Base-by-base conservation (phyloP, 2,888 invertebrate genomes). In the Sphaerophoria rueppellii region DNA sequence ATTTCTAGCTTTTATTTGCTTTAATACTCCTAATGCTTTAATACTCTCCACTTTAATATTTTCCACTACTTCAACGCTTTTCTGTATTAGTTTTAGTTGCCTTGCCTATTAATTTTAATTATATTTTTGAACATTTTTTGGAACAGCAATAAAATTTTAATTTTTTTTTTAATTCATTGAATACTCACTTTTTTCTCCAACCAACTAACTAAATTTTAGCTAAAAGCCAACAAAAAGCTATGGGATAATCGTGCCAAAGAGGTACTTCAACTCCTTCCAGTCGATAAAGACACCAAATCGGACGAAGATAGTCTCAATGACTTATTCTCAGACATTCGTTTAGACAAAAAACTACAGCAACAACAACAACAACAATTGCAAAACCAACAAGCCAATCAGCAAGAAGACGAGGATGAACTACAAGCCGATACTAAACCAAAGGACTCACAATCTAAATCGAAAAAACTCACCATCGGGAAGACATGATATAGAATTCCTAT, bases 171-270 rank as follows among this genome's bases (percentile, higher is more conserved):
- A 40, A 40, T 40, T 7, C 1, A 40, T 7, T 7, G 9, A 40
- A 40, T 40, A 9, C 1, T 4, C 7, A 40, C 40, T 43, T 43
- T 9, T 6, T 43, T 9, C 12, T 43, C 12, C 43, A 43, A 43
- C 12, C 43, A 4, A 43, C 12, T 43, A 3, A 9, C 9, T 6
- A 4, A 9, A 9, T 72, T 69, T 70, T 87, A 92, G 92, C 89
- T 92, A 89, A 92, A 90, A 89, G 91, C 91, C 74, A 91, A 92
- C 89, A 90, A 91, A 87, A 89, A 90, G 82, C 88, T 91, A 75
- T 92, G 92, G 92, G 91, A 92, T 89, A 91, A 89, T 89, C 91
- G 91, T 87, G 92, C 91, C 14, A 91, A 92, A 80, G 89, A 92
- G 89, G 89, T 92, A 79, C 87, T 92, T 72, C 89, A 90, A 82